Percentiles rank a stretch among this genome's conserved stretches.
phyloP scores from a whole-genome alignment of 2,113 vertebrate genomes.

The Chionis minor region DNA sequence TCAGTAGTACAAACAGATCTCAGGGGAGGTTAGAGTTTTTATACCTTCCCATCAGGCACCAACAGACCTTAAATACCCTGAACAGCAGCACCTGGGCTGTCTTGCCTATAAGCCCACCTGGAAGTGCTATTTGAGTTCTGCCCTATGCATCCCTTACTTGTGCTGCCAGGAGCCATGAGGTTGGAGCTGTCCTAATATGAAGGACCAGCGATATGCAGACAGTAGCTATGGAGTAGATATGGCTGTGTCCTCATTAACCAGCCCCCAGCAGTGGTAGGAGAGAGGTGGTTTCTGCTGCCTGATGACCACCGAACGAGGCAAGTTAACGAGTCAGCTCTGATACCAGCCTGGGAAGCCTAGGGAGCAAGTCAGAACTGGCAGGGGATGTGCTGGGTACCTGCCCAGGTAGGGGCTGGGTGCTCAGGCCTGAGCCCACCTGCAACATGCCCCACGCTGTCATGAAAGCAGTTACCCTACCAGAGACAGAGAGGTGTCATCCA shows the following conservation, averaged over 20 bases:
- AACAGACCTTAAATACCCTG: background rate
- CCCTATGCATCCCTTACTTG: accelerated
- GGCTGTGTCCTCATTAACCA: background rate
- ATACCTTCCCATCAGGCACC: background rate
- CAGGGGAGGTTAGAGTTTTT: background rate
- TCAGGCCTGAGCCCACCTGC: background rate
- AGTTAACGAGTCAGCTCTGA: background rate
- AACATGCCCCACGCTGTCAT: background rate
- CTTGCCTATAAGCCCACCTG: accelerated
- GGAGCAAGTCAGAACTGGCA: background rate
- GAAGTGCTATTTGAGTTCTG: background rate
- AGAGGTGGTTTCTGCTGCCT: background rate
- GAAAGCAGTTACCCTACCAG: background rate
- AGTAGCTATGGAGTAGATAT: accelerated
- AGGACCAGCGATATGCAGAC: too few relatives aligned
- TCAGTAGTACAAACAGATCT: background rate
- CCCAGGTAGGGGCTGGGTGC: background rate
- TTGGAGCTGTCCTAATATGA: background rate
- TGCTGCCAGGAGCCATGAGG: accelerated
- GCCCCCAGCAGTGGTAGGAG: accelerated
- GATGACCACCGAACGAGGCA: background rate
- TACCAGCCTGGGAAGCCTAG: background rate
- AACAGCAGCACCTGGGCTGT: background rate
- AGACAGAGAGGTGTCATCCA: background rate
- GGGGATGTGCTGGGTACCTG: too few relatives aligned